These are phyloP conservation scores for Gnathonemus echidnorhynchus DNA, from an alignment of 2,113 vertebrate genomes.

Conservation along the genomic window DNA sequence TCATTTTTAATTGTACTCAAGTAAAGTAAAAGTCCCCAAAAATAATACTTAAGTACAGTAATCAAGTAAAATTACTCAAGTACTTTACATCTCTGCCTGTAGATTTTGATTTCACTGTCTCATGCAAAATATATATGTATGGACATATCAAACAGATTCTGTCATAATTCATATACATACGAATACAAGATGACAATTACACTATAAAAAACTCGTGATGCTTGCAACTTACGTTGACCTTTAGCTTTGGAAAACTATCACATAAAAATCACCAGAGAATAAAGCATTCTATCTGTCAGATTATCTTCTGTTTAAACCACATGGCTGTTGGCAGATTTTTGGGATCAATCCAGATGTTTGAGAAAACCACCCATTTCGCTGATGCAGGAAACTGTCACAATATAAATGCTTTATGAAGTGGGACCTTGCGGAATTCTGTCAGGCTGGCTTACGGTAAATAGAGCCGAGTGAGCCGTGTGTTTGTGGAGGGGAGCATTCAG, in stretches of 20 bases:
- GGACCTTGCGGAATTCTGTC: neutral
- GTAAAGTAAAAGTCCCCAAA: too few species aligned
- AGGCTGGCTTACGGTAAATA: neutral
- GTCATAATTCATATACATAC: neutral
- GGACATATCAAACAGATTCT: neutral
- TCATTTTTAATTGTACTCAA: too few species aligned
- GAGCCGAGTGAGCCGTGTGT: neutral
- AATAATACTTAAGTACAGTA: too few species aligned
- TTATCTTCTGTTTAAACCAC: constrained; percentile 8
- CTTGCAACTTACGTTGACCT: neutral
- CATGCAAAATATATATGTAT: neutral
- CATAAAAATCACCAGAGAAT: constrained; percentile 1
- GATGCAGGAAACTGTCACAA: neutral
- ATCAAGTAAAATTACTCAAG: too few species aligned
- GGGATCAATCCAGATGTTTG: constrained; percentile 1
- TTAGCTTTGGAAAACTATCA: neutral
- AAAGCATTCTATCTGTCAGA: constrained; percentile 3
- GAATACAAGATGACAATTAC: neutral
- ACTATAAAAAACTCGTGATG: neutral
- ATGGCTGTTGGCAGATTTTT: neutral
- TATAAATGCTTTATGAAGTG: constrained; percentile 13
- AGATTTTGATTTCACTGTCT: neutral
- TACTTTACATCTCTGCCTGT: neutral
- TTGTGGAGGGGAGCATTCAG: neutral
- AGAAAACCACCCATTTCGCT: neutral